Conservation (phyloP, 2,797 vertebrate genomes). For the Intellagama lesueurii region DNA sequence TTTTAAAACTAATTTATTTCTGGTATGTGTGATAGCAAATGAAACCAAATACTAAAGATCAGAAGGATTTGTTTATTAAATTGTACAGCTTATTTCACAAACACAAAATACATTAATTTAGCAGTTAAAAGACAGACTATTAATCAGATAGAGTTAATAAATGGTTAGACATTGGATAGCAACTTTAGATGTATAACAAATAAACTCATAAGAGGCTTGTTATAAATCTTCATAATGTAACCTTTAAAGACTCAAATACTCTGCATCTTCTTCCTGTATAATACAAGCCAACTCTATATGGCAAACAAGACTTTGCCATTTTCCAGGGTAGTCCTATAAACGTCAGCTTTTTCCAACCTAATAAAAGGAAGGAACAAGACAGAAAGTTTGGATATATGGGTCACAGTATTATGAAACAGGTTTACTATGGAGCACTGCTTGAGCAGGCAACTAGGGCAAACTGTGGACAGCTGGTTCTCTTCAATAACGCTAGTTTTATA, state of each 20-base stretch:
- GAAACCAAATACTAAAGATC: slow-evolving; percentile 18
- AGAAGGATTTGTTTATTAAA: slow-evolving; percentile 7
- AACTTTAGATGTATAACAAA: not conserved
- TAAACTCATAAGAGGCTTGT: not conserved
- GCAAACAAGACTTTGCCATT: not conserved
- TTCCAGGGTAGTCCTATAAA: not conserved
- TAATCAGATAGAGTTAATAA: slow-evolving; percentile 19
- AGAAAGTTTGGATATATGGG: not conserved
- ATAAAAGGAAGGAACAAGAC: not conserved
- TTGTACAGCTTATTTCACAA: not conserved
- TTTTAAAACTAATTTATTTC: slow-evolving; percentile 13
- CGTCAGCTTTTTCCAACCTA: not conserved
- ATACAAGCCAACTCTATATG: no score
- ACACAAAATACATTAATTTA: not conserved
- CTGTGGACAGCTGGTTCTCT: no score
- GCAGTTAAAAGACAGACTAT: slow-evolving; percentile 2
- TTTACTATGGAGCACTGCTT: not conserved
- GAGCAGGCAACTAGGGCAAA: not conserved
- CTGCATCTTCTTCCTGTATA: not conserved
- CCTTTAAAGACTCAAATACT: slow-evolving; percentile 1
- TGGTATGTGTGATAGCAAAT: not conserved
- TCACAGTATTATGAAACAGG: not conserved
- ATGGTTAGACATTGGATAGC: not conserved
- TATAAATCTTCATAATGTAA: slow-evolving; percentile 3
- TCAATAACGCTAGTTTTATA: no score